phyloP scores from a whole-genome alignment of 23 tunicate species.

The Ascidia mentula region DNA sequence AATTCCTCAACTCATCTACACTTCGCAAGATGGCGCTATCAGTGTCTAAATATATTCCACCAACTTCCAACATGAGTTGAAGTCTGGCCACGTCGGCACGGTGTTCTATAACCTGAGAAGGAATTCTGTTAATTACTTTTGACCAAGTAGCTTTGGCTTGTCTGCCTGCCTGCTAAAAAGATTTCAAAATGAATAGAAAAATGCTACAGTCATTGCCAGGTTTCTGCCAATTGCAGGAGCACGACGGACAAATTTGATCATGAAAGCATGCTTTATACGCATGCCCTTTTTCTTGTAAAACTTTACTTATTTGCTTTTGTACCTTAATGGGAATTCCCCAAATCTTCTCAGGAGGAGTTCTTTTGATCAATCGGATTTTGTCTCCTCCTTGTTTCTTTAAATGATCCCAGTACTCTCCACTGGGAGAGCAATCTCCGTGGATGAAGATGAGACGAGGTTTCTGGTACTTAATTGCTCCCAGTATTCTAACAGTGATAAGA shows the following conservation, averaged over 20 bases:
- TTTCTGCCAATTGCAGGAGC: too few species aligned
- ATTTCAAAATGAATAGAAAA: too few species aligned
- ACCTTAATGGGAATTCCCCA: slow-evolving; percentile 50
- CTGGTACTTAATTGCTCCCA: slow-evolving; percentile 38
- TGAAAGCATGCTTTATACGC: too few species aligned
- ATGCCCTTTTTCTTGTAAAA: too few species aligned
- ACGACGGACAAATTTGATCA: too few species aligned
- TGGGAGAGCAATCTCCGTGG: slow-evolving; percentile 69
- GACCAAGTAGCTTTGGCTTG: too few species aligned
- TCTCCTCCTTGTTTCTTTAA: slow-evolving; percentile 26
- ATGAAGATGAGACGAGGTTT: slow-evolving; percentile 51
- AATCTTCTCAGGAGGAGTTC: slow-evolving; percentile 52
- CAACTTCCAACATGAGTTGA: neutral
- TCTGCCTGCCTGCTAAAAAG: too few species aligned
- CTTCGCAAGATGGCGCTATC: slow-evolving; percentile 41
- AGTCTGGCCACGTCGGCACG: slow-evolving; percentile 14
- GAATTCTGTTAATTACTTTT: too few species aligned
- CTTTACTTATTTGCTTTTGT: too few species aligned
- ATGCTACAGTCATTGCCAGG: too few species aligned
- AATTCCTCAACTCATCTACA: too few species aligned
- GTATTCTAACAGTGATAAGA: slow-evolving; percentile 27
- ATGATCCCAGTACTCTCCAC: slow-evolving; percentile 43
- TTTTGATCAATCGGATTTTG: slow-evolving; percentile 41
- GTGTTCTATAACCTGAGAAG: slow-evolving; percentile 41
- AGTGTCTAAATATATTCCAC: slow-evolving; percentile 31